phyloP scores from a whole-genome alignment of 2,113 vertebrate species.

The Turnix velox region DNA sequence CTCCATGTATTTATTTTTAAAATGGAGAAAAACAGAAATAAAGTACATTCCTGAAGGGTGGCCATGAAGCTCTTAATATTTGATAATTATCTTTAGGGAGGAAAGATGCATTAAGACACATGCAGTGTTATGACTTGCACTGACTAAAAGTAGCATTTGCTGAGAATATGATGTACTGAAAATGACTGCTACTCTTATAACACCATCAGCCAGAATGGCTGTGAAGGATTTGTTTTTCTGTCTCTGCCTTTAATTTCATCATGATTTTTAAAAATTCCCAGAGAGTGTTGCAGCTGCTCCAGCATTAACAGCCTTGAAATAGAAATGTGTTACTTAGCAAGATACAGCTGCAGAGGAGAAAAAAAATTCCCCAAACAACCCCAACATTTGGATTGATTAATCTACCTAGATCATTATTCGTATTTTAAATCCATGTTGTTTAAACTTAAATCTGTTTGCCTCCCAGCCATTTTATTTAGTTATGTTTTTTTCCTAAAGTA shows the following conservation, averaged over 20 bases:
- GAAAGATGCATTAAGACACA: background rate
- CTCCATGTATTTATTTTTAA: background rate
- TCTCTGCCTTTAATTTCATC: conserved; percentile 71
- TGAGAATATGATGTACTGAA: conserved; percentile 39
- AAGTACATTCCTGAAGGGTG: background rate
- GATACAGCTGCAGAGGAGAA: conserved; percentile 74
- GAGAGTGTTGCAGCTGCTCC: conserved; percentile 71
- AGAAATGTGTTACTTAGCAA: conserved; percentile 73
- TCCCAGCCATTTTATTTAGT: conserved; percentile 68
- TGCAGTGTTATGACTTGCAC: background rate
- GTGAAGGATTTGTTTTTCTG: conserved; percentile 54
- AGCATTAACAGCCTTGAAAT: conserved; percentile 74
- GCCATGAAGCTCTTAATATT: background rate
- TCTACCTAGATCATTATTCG: conserved; percentile 62
- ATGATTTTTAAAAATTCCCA: conserved; percentile 71
- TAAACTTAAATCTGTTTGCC: conserved; percentile 75
- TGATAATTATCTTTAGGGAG: background rate
- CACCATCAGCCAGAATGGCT: conserved; percentile 36
- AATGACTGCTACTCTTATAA: conserved; percentile 53
- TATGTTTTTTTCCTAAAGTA: conserved; percentile 65
- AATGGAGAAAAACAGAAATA: background rate
- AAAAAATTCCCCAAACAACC: conserved; percentile 53
- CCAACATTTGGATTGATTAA: conserved; percentile 74
- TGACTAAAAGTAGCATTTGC: conserved; percentile 20
- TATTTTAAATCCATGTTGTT: conserved; percentile 76